A percentile compares a stretch with the other conserved stretches of the same genome.
Conservation (phyloP, 1,140 invertebrate species). For the Megalopta genalis region DNA sequence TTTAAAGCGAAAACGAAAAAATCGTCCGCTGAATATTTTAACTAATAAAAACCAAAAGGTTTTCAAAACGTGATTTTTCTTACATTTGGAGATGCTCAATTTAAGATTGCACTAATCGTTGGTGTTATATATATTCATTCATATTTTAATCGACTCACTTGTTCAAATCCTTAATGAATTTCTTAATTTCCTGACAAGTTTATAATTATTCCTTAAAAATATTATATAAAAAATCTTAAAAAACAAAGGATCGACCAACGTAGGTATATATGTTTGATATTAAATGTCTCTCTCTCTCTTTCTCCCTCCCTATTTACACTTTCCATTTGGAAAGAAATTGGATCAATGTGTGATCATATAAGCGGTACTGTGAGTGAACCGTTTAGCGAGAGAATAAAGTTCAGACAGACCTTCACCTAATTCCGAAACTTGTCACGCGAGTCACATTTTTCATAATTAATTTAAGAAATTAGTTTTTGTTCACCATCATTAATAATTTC, state of each 20-base stretch:
- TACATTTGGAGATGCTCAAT: not conserved
- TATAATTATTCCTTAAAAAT: constrained; percentile 13
- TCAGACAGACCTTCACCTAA: constrained; percentile 17
- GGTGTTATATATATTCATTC: not conserved
- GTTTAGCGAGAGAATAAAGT: not conserved
- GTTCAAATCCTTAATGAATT: constrained; percentile 33
- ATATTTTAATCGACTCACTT: constrained; percentile 27
- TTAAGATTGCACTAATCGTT: not conserved
- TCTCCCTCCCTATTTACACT: no score
- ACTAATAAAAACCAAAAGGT: not conserved
- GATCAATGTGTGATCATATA: no score
- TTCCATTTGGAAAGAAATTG: no score
- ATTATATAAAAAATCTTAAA: not conserved
- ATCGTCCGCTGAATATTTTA: no score
- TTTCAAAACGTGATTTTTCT: not conserved
- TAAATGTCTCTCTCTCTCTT: no score
- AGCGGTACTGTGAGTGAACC: no score
- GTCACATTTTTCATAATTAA: not conserved
- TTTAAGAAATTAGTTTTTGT: not conserved
- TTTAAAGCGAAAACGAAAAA: no score
- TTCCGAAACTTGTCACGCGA: constrained; percentile 12
- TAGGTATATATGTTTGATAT: no score
- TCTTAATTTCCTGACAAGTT: constrained; percentile 41
- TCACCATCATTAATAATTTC: not conserved
- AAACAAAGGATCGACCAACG: not conserved